Conservation (phyloP, 2,797 vertebrate genomes). For the Poeciliopsis presidionis region DNA sequence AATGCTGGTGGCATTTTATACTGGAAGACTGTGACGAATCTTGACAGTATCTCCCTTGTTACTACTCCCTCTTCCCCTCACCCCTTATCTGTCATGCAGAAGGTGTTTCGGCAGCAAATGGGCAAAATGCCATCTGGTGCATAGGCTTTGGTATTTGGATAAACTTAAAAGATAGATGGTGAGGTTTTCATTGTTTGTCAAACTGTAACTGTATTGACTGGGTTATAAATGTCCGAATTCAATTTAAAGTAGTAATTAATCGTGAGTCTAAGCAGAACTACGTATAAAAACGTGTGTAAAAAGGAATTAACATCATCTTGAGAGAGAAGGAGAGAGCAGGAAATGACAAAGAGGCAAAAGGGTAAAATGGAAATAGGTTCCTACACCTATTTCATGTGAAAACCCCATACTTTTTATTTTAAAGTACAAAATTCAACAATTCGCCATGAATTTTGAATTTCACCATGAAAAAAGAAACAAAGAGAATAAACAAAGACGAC, state of each 20-base stretch:
- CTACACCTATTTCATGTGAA: background rate
- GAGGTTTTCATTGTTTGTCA: conserved; percentile 49
- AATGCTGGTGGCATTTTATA: conserved; percentile 61
- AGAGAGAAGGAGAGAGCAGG: conserved; percentile 5
- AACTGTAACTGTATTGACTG: conserved; percentile 20
- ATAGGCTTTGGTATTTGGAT: conserved; percentile 49
- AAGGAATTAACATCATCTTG: conserved; percentile 2
- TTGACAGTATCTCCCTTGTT: conserved; percentile 68
- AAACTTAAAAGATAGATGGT: conserved; percentile 32
- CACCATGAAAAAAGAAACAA: background rate
- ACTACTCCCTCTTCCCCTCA: conserved; percentile 20
- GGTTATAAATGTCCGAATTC: background rate
- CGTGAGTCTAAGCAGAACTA: conserved; percentile 6
- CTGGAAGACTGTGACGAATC: conserved; percentile 56
- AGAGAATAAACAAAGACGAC: background rate
- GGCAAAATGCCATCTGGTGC: conserved; percentile 55
- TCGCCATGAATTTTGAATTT: background rate
- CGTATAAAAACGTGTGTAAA: conserved; percentile 2
- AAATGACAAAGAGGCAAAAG: conserved; percentile 17
- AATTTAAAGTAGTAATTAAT: conserved; percentile 10
- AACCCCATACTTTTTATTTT: background rate
- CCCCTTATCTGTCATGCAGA: conserved; percentile 46
- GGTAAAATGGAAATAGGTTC: conserved; percentile 2
- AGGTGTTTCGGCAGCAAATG: conserved; percentile 55
- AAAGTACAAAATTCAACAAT: background rate